Evolutionary conservation across 2,797 vertebrate species (phyloP).

Genomic region (Leptoclinus maculatus): DNA sequence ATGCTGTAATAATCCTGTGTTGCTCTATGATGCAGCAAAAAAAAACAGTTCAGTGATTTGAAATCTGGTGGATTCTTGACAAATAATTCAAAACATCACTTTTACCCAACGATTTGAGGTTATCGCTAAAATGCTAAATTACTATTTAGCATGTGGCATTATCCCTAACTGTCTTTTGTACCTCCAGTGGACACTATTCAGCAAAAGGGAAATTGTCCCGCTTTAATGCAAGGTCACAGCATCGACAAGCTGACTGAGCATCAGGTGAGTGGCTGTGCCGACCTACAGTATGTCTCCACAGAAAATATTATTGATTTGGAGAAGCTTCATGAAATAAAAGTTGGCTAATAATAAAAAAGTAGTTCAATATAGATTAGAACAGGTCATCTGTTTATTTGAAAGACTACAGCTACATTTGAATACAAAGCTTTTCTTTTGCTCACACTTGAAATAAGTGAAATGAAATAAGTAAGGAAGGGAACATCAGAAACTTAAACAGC

Average conservation of each 20-base stretch:
- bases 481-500: not conserved
- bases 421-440: not conserved
- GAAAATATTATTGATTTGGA: not conserved
- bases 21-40: not conserved
- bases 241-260: not conserved
- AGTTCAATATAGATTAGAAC: not conserved
- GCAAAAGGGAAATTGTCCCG: not conserved
- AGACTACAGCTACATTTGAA: not conserved
- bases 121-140: not conserved
- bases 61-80: not conserved
- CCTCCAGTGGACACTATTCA: not conserved
- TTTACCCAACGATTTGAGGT: not conserved
- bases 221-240: slow-evolving; percentile 3
- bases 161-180: not conserved
- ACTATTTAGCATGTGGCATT: not conserved
- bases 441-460: not conserved
- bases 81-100: not conserved
- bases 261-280: not conserved
- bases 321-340: not conserved
- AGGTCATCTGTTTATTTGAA: not conserved
- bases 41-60: too few relatives aligned
- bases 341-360: not conserved
- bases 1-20: not conserved
- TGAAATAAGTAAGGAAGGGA: not conserved
- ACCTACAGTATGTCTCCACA: too few relatives aligned